These are phyloP conservation scores for Sturnira hondurensis DNA, from an alignment of 2,113 vertebrate species.

Conservation along the genomic window DNA sequence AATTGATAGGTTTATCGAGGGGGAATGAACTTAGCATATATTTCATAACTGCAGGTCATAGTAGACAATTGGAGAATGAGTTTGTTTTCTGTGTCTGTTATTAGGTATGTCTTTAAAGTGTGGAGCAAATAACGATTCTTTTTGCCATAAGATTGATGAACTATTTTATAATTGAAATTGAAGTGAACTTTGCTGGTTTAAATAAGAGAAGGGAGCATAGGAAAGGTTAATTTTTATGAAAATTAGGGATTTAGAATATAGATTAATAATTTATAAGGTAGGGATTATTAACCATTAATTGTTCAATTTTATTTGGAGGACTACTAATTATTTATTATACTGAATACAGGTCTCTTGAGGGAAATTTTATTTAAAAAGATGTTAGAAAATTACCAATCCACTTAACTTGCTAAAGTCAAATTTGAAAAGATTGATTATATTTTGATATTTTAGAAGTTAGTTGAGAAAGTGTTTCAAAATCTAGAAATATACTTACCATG, in stretches of 20 bases:
- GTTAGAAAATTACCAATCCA: neutral
- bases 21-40: neutral
- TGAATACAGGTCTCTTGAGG: neutral
- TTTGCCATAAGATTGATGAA: neutral
- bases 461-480: neutral
- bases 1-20: neutral
- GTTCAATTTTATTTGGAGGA: neutral
- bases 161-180: neutral
- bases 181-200: neutral
- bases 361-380: slow-evolving; percentile 14
- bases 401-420: neutral
- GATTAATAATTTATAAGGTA: neutral
- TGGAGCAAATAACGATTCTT: neutral
- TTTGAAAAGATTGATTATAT: neutral
- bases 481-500: neutral
- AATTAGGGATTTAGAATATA: neutral
- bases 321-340: neutral
- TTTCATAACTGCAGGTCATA: neutral
- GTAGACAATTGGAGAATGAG: neutral
- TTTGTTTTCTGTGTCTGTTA: neutral
- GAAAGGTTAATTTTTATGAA: neutral
- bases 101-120: neutral
- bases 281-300: neutral
- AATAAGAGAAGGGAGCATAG: neutral
- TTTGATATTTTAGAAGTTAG: neutral